Evolutionary conservation across 2,113 vertebrate genomes (phyloP).

Genomic region (Oenanthe melanoleuca): DNA sequence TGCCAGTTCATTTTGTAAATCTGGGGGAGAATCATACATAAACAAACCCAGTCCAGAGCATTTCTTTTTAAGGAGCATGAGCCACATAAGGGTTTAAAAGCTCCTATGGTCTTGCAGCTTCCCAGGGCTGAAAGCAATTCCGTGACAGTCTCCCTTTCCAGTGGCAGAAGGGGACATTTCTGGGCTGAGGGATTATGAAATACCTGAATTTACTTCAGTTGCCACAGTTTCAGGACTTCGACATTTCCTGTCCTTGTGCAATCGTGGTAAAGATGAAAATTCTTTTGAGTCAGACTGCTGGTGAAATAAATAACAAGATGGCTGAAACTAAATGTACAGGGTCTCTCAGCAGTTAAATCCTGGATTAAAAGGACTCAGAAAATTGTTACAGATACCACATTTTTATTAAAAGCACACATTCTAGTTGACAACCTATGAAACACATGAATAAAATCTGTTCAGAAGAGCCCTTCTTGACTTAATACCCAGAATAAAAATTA

Average conservation of each 20-base stretch:
- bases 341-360: neutral
- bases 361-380: neutral
- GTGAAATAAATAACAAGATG: conserved; percentile 1
- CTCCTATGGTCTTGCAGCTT: neutral
- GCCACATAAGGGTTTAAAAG: neutral
- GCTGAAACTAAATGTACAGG: neutral
- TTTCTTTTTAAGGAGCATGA: neutral
- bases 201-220: conserved; percentile 4
- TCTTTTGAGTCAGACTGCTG: neutral
- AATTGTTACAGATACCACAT: neutral
- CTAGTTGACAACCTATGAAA: neutral
- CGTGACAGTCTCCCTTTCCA: neutral
- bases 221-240: neutral
- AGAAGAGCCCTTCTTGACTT: neutral
- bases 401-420: neutral
- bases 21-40: neutral
- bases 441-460: neutral
- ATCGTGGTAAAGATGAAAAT: neutral
- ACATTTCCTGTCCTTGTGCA: conserved; percentile 54
- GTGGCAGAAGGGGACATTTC: neutral
- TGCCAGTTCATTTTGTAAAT: neutral
- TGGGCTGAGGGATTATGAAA: conserved; percentile 1
- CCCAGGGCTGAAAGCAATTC: neutral
- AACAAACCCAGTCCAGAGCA: neutral
- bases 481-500: neutral